Conservation (phyloP, 1,140 invertebrate genomes). For the Samia ricini region DNA sequence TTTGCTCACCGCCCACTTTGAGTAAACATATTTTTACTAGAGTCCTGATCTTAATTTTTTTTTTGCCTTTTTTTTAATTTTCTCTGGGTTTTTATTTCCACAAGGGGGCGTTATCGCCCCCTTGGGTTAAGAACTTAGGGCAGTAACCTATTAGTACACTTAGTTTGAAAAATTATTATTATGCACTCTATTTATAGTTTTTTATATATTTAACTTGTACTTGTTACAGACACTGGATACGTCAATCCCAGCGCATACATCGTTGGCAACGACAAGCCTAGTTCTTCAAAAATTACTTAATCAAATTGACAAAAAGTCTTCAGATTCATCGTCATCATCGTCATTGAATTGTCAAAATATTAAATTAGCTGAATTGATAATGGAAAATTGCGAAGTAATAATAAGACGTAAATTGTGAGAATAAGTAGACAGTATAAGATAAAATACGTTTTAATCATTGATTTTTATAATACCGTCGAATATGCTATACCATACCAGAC, state of each 20-base stretch:
- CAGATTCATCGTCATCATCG: too few species aligned
- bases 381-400: conserved; percentile 59
- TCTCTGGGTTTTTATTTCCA: too few species aligned
- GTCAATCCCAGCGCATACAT: conserved; percentile 59
- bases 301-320: conserved; percentile 42
- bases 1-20: too few species aligned
- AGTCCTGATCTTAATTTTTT: too few species aligned
- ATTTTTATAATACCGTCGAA: neutral
- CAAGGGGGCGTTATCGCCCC: too few species aligned
- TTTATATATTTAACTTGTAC: too few species aligned
- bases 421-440: neutral
- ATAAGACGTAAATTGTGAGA: conserved; percentile 39
- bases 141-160: too few species aligned
- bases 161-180: too few species aligned
- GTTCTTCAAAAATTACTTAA: conserved; percentile 50
- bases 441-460: neutral
- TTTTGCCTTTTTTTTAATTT: too few species aligned
- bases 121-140: too few species aligned
- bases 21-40: too few species aligned
- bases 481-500: too few species aligned
- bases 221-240: conserved; percentile 44
- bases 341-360: conserved; percentile 39
- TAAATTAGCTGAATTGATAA: conserved; percentile 54
- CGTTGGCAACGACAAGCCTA: conserved; percentile 43
- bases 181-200: neutral